A percentile compares a stretch with the other conserved stretches of the same genome.
These are phyloP conservation scores for Catalaphyllia jardinei DNA, from an alignment of 64 coral and sea anemone species.

Conservation along the genomic window DNA sequence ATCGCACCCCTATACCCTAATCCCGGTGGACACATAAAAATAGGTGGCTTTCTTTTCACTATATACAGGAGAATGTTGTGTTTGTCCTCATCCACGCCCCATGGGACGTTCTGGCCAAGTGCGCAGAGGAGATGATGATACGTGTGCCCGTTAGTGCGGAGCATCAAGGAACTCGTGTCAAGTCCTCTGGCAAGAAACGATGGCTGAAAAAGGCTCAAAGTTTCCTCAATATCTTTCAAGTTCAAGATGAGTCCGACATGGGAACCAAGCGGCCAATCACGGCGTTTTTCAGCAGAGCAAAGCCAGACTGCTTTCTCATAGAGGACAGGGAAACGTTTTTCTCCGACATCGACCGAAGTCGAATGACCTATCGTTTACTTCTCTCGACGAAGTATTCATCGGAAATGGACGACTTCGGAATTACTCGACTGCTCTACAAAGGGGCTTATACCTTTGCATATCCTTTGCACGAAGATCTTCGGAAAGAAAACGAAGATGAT, in stretches of 20 bases:
- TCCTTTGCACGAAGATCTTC: slow-evolving; percentile 75
- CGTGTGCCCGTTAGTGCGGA: slow-evolving; percentile 55
- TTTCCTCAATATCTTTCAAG: slow-evolving; percentile 49
- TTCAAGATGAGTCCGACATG: slow-evolving; percentile 5
- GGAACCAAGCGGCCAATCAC: slow-evolving; percentile 43
- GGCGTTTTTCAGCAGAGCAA: slow-evolving; percentile 73
- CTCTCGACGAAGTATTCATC: slow-evolving; percentile 66
- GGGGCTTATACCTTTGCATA: slow-evolving; percentile 70
- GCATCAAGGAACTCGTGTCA: neutral
- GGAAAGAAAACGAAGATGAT: slow-evolving; percentile 34
- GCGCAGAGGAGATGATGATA: slow-evolving; percentile 93
- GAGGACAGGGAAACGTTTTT: slow-evolving; percentile 78
- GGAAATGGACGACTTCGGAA: slow-evolving; percentile 75
- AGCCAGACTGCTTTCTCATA: slow-evolving; percentile 60
- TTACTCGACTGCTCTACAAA: slow-evolving; percentile 70
- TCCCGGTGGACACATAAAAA: neutral
- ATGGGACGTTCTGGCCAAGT: slow-evolving; percentile 71
- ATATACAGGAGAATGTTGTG: slow-evolving; percentile 29
- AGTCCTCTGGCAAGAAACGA: neutral
- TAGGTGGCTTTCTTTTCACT: neutral
- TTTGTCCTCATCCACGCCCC: slow-evolving; percentile 89
- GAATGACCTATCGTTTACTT: slow-evolving; percentile 82
- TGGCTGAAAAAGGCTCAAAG: slow-evolving; percentile 27
- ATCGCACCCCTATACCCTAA: no score
- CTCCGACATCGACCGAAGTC: slow-evolving; percentile 77